A percentile compares a stretch with the other conserved stretches of the same genome.
Conservation (phyloP, 2,113 vertebrate genomes). For the Naja naja region DNA sequence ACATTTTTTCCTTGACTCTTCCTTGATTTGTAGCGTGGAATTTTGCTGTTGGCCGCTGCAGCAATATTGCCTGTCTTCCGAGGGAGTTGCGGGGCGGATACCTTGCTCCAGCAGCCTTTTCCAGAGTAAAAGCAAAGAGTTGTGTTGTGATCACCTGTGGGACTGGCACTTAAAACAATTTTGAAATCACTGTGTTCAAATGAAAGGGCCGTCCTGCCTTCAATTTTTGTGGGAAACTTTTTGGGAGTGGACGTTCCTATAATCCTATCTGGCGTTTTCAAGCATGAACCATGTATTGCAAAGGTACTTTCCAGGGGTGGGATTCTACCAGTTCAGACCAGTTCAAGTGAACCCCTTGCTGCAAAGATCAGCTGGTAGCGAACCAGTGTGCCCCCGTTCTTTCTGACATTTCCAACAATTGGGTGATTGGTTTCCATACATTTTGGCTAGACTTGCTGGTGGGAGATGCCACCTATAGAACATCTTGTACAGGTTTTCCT, state of each 20-base stretch:
- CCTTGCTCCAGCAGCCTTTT: slow-evolving; percentile 43
- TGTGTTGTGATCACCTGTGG: slow-evolving; percentile 8
- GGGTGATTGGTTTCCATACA: too few species aligned
- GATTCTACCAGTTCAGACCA: too few species aligned
- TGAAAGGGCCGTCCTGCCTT: background rate
- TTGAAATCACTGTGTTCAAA: slow-evolving; percentile 26
- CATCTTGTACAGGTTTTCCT: too few species aligned
- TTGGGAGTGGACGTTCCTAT: background rate
- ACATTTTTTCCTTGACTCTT: slow-evolving; percentile 56
- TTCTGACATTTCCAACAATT: too few species aligned
- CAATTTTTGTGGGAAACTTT: background rate
- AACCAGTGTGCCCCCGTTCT: too few species aligned
- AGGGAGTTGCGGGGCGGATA: slow-evolving; percentile 3
- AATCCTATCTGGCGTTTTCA: background rate
- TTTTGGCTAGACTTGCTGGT: too few species aligned
- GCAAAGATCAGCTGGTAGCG: too few species aligned
- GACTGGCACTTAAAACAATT: slow-evolving; percentile 18
- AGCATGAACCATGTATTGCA: background rate
- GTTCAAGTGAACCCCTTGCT: too few species aligned
- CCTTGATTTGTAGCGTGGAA: slow-evolving; percentile 48
- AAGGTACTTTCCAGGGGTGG: background rate
- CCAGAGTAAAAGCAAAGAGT: slow-evolving; percentile 50
- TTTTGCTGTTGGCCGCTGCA: slow-evolving; percentile 38
- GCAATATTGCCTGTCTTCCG: background rate
- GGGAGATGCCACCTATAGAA: too few species aligned